Percentiles rank a stretch among this genome's conserved stretches.
These are phyloP conservation scores for Pituophis catenifer DNA, from an alignment of 2,113 vertebrate species.

Conservation along the genomic window DNA sequence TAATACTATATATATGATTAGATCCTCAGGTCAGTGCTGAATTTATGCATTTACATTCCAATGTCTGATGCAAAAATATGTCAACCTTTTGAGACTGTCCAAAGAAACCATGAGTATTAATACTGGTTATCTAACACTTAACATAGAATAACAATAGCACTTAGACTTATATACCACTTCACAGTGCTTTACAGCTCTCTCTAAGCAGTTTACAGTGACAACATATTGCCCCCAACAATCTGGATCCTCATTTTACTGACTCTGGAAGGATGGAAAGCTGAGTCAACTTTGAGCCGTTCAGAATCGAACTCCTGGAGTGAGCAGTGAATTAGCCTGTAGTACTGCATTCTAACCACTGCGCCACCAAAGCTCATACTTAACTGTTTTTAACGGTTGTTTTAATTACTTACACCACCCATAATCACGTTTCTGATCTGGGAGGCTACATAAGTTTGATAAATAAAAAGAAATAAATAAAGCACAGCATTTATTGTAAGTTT, in stretches of 20 bases:
- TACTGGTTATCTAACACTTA: background rate
- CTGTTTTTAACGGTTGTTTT: background rate
- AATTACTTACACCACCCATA: background rate
- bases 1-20: background rate
- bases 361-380: background rate
- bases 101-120: background rate
- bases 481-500: background rate
- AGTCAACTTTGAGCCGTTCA: too few relatives aligned
- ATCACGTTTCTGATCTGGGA: background rate
- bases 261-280: too few relatives aligned
- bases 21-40: background rate
- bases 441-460: background rate
- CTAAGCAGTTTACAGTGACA: too few relatives aligned
- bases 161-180: too few relatives aligned
- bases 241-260: too few relatives aligned
- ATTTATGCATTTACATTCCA: background rate
- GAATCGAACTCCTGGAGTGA: too few relatives aligned
- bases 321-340: too few relatives aligned
- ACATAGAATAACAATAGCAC: background rate
- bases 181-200: too few relatives aligned
- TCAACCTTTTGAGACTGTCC: background rate
- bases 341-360: too few relatives aligned
- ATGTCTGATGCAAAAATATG: background rate
- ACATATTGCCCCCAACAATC: too few relatives aligned
- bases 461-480: background rate